phyloP scores from a whole-genome alignment of 2,797 vertebrate genomes.

The Ispidina lecontei region DNA sequence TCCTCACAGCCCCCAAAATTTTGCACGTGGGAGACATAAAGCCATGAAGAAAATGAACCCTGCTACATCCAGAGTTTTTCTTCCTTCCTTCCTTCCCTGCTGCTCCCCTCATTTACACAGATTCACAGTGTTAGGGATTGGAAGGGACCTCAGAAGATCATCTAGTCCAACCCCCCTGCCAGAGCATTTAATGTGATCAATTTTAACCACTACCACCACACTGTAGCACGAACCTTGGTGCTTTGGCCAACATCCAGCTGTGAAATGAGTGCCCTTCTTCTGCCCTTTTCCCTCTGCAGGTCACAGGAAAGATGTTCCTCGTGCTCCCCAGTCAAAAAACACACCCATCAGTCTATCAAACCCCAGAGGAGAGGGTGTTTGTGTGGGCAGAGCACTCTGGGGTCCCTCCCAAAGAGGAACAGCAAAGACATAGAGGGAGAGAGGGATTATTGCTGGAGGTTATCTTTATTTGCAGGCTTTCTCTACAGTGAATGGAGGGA shows the following conservation, averaged over 20 bases:
- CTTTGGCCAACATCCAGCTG: slow-evolving; percentile 13
- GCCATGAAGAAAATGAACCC: background rate
- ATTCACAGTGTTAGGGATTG: too few species aligned
- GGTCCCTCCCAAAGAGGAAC: background rate
- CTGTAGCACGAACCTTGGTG: background rate
- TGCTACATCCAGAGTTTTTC: background rate
- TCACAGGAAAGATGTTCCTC: slow-evolving; percentile 39
- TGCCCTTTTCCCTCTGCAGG: slow-evolving; percentile 9
- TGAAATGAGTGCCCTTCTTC: background rate
- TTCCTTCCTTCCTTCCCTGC: background rate
- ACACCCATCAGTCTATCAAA: background rate
- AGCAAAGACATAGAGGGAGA: background rate
- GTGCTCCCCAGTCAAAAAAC: background rate
- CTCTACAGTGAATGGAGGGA: background rate
- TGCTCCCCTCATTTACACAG: background rate
- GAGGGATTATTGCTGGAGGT: background rate
- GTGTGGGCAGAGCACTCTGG: background rate
- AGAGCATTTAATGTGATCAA: background rate
- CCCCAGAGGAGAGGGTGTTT: background rate
- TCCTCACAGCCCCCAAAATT: background rate
- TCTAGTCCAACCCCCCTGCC: too few species aligned
- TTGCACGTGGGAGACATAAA: background rate
- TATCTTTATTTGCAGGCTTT: background rate
- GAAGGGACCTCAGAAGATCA: too few species aligned
- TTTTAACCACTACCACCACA: background rate